Percentiles rank a stretch among this genome's conserved stretches.
phyloP scores from a whole-genome alignment of 2,113 vertebrate genomes.

The Hemiscyllium ocellatum region DNA sequence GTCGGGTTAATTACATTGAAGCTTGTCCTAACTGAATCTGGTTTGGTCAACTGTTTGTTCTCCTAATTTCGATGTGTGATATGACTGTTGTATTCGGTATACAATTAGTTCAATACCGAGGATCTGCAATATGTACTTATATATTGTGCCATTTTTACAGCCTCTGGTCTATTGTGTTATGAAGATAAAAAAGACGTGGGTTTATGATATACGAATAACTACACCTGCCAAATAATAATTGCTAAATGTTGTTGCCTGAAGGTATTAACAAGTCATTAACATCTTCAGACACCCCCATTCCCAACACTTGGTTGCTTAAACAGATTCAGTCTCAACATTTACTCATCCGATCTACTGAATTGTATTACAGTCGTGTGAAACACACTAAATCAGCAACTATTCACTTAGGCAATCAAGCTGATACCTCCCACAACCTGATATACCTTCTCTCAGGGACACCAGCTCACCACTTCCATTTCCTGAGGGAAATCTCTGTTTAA shows the following conservation, averaged over 20 bases:
- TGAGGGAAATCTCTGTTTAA: background rate
- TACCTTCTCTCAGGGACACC: background rate
- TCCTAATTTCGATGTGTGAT: background rate
- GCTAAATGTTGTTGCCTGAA: background rate
- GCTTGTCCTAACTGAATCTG: background rate
- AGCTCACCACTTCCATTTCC: too few relatives aligned
- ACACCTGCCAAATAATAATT: background rate
- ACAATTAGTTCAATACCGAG: background rate
- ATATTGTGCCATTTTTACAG: background rate
- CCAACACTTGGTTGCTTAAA: background rate
- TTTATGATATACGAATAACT: background rate
- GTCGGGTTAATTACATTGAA: background rate
- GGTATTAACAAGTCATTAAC: background rate
- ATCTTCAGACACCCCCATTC: too few relatives aligned
- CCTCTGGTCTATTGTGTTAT: background rate
- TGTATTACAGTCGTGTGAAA: background rate
- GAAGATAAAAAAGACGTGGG: background rate
- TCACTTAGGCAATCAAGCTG: background rate
- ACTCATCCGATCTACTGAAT: background rate
- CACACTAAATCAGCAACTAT: background rate
- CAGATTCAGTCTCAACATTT: background rate
- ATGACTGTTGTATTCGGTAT: background rate
- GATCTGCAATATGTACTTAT: background rate
- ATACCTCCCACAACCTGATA: background rate
- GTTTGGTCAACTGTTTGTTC: background rate